phyloP scores from a whole-genome alignment of 2,888 invertebrate genomes.

The Nyleta sp. region DNA sequence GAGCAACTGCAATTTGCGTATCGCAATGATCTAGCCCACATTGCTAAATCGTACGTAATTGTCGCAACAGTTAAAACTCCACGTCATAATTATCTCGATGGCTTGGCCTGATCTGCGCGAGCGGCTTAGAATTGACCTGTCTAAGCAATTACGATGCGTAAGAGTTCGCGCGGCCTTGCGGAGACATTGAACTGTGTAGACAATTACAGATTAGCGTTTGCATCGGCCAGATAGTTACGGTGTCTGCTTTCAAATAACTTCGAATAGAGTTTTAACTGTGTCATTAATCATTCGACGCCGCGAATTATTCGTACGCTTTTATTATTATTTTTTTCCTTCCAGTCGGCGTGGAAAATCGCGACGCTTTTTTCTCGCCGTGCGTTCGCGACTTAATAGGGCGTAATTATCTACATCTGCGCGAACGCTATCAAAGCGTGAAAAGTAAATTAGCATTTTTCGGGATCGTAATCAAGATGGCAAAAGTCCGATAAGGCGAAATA shows the following conservation, averaged over 20 bases:
- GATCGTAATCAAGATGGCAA: conserved; percentile 32
- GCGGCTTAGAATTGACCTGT: conserved; percentile 43
- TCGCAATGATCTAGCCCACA: conserved; percentile 33
- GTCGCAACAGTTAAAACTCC: conserved; percentile 33
- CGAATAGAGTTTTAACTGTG: conserved; percentile 17
- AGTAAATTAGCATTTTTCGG: conserved; percentile 24
- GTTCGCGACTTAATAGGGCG: conserved; percentile 19
- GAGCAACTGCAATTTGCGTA: no score
- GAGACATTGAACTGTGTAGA: conserved; percentile 50
- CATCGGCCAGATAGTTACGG: conserved; percentile 35
- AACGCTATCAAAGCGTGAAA: conserved; percentile 27
- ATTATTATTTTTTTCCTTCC: conserved; percentile 9
- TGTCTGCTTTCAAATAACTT: conserved; percentile 28
- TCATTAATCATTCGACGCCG: conserved; percentile 30
- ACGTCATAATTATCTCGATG: conserved; percentile 47
- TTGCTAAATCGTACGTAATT: conserved; percentile 35
- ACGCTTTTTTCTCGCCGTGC: conserved; percentile 4
- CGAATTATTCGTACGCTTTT: background rate
- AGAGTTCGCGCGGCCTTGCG: conserved; percentile 36
- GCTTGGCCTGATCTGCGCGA: background rate
- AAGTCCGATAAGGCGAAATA: conserved; percentile 24
- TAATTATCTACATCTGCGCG: conserved; percentile 40
- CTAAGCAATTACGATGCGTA: conserved; percentile 41
- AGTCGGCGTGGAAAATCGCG: conserved; percentile 7
- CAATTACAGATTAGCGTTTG: conserved; percentile 43